Base-by-base conservation (phyloP, 2,113 vertebrate species). In the Psittacula cyanocephala region DNA sequence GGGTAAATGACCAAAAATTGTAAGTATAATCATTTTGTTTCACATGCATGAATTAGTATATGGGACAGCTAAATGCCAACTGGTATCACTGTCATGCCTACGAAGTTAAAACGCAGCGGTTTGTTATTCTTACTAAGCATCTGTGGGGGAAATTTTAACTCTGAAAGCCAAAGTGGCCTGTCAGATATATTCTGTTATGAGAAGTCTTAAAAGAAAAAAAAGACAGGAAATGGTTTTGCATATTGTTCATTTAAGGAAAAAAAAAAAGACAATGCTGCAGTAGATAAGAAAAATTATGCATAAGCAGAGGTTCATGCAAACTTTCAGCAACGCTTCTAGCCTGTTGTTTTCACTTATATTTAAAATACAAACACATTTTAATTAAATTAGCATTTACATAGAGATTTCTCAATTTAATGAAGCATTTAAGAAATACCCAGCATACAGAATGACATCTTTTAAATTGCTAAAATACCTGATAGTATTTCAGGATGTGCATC, bases 21-120 rank as follows among this genome's bases (percentile, higher is more conserved):
- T 35, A 88, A 91, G 46, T 81, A 67, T 78, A 88, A 94, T 91
- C 0, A 74, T 93, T 96, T 88, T 83, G 33, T 88, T 96, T 86
- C 94, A 88, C 91, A 96, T 92, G 89, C 85, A 95, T 96, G 95
- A 91, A 94, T 68, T 92, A 96, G 49, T 94, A 96, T 91, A 88
- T 93, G 87, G 93, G 93, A 91, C 91, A 96, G 81, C 62, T 74
- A 91, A 93, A 91, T 90, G 93, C 75, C 95, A 97, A 1, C 57
- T 53, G 72, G 67, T 94, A 95, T 96, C 85, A 96, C 46, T 23
- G 3, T 95, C 94, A 92, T 55, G 71, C 50, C 75, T 81, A 77
- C 55, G 18, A 77, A 90, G 76, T 77, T 88, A 86, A 87, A 91
- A 62, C 9, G 13, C 53, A 62, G 19, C n/a, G 46, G 69, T 92